Evolutionary conservation across 2,888 invertebrate genomes (phyloP).

Genomic region (Dione vanillae): DNA sequence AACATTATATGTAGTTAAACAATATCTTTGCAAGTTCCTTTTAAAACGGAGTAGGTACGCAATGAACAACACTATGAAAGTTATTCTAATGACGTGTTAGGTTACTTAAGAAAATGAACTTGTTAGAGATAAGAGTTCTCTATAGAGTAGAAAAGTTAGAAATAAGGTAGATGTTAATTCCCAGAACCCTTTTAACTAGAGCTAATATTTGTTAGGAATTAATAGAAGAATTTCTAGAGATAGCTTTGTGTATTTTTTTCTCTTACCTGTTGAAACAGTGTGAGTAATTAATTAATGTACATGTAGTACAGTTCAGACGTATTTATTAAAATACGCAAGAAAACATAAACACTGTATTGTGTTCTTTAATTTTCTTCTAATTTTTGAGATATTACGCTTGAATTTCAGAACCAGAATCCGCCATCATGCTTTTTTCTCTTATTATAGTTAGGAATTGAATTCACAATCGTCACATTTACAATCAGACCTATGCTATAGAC

Average conservation of each 20-base stretch:
- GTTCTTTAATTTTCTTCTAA: neutral
- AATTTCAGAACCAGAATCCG: too few relatives aligned
- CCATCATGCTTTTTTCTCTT: too few relatives aligned
- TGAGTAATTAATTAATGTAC: too few relatives aligned
- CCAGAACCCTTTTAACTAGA: conserved; percentile 1
- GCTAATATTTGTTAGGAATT: neutral
- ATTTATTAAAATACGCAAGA: too few relatives aligned
- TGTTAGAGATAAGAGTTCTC: neutral
- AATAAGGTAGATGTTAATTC: conserved; percentile 13
- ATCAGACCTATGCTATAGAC: neutral
- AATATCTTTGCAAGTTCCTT: conserved; percentile 1
- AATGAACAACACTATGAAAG: neutral
- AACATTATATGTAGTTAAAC: neutral
- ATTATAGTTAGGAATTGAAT: neutral
- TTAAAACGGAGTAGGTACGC: neutral
- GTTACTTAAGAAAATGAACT: neutral
- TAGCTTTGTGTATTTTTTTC: neutral
- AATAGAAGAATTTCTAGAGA: neutral
- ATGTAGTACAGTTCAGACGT: too few relatives aligned
- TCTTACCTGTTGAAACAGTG: conserved; percentile 29
- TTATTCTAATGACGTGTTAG: conserved; percentile 13
- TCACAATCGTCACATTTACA: neutral
- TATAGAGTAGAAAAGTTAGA: conserved; percentile 2
- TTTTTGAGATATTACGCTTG: too few relatives aligned
- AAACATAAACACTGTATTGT: too few relatives aligned